Evolutionary conservation across 1,140 invertebrate genomes (phyloP), one percentile per base, ranked within the genome.

Genomic region (Andricus grossulariae): DNA sequence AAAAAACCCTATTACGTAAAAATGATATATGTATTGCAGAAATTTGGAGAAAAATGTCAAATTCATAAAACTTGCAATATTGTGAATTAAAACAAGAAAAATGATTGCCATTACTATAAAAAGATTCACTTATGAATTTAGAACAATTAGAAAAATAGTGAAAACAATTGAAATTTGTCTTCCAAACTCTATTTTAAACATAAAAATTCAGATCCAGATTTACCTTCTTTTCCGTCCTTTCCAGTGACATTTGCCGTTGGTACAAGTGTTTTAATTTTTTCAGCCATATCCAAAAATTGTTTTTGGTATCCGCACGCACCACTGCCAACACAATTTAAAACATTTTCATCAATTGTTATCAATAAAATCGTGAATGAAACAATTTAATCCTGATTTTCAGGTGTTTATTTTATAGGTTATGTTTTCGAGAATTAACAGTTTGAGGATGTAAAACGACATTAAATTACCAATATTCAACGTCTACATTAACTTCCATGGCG

Each of bases 301-400:
- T 92, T 93, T 57, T 88, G 89, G 86, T 95, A 94, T 77, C 94
- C 94, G 91, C 94, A 95, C 39, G 90, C 89, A 70, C 92, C 93
- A 89, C 93, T 93, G 84, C 79, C 25, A 92, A 92, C 25, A 66
- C 32, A 50, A 57, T 52, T 52, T 16, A 15, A 45, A 32, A 54
- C 4, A 66, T 39, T 50, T 57, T 39, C 19, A 45, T 49, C 25
- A n/a, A 71, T 18, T 50, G 15, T 19, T 5, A 32, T 32, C 25
- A 32, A 32, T 32, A 45, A 45, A 45, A 45, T 11, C 39, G 1
- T 45, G 8, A 45, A 45, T 10, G 6, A 11, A 45, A 45, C 39
- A 45, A 45, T 45, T 45, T 5, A 45, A 45, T 45, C 39, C 25
- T 32, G 25, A 32, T 32, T 32, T 2, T n/a, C n/a, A 32, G 25